Evolutionary conservation across 1,140 invertebrate genomes (phyloP).

Genomic region (Drosophila nebulosa): DNA sequence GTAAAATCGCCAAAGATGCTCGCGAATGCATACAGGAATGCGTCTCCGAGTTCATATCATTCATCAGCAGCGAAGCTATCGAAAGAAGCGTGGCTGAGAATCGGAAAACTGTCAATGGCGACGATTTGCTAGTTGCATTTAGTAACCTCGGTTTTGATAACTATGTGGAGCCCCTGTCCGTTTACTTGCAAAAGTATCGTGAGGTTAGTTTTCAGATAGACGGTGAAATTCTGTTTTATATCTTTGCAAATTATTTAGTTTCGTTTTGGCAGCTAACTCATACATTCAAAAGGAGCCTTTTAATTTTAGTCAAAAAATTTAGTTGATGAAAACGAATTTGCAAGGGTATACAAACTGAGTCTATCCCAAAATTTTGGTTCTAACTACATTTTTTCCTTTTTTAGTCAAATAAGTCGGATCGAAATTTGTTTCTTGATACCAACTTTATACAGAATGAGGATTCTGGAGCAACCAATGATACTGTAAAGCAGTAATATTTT

Average conservation of each 20-base stretch:
- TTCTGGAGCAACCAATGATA: constrained; percentile 25
- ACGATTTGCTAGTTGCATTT: constrained; percentile 99
- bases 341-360: no score
- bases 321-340: no score
- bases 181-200: constrained; percentile 98
- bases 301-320: no score
- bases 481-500: constrained; percentile 42
- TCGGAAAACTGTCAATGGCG: constrained; percentile 99
- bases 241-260: not conserved
- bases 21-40: constrained; percentile 99
- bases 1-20: constrained; percentile 99
- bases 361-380: not conserved
- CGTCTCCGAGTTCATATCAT: constrained; percentile 99
- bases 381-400: constrained; percentile 1
- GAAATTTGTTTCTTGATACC: constrained; percentile 66
- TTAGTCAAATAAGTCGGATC: constrained; percentile 78
- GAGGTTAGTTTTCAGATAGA: constrained; percentile 82
- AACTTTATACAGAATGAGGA: constrained; percentile 54
- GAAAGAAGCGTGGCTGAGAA: constrained; percentile 98
- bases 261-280: no score
- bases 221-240: not conserved
- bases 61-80: constrained; percentile 99
- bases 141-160: constrained; percentile 98
- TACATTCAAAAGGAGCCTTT: no score
- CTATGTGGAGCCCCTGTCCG: constrained; percentile 97